Conservation (phyloP, 2,113 vertebrate species). For the Dromiciops gliroides region DNA sequence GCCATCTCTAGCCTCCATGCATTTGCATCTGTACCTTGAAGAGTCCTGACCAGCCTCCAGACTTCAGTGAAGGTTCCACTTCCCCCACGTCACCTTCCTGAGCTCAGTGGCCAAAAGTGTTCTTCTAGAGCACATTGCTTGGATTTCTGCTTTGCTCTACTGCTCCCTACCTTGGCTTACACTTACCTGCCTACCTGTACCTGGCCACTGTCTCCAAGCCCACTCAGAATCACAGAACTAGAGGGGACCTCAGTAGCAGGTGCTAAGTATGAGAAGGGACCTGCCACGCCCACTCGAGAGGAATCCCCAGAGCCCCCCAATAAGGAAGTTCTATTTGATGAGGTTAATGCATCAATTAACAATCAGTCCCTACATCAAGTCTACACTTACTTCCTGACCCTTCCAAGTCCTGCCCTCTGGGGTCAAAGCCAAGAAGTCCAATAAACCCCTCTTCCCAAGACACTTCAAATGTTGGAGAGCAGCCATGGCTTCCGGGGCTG, state of each 20-base stretch:
- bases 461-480: no score
- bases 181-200: not conserved
- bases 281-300: not conserved
- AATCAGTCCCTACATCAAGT: not conserved
- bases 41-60: not conserved
- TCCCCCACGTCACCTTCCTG: not conserved
- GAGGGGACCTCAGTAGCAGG: not conserved
- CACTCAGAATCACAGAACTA: not conserved
- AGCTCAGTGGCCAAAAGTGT: not conserved
- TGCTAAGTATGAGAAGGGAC: not conserved
- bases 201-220: not conserved
- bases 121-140: not conserved
- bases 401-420: not conserved
- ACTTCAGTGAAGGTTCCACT: not conserved
- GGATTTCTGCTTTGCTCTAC: no score
- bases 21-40: not conserved
- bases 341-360: not conserved
- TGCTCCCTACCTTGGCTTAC: not conserved
- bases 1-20: not conserved
- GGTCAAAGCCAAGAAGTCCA: not conserved
- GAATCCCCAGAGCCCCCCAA: not conserved
- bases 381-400: not conserved
- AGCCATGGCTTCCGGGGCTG: no score
- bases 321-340: not conserved
- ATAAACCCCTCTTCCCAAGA: no score